Conservation (phyloP, 2,888 invertebrate species). For the Tethea ocularis region DNA sequence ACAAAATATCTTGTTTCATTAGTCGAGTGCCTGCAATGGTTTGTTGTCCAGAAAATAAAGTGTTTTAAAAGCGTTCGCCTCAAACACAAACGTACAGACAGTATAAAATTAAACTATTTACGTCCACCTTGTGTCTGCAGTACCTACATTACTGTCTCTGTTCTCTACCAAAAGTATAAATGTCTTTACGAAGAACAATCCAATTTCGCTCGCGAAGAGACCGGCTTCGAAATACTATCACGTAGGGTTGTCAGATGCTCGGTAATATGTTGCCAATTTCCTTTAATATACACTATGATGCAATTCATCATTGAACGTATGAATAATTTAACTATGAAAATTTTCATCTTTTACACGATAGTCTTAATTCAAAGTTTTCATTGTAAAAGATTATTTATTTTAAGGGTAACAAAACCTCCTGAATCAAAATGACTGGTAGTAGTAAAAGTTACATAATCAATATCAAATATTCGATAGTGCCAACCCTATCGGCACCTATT, state of each 20-base stretch:
- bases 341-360: too few species aligned
- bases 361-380: too few species aligned
- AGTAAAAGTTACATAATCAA: too few species aligned
- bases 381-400: neutral
- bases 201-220: conserved; percentile 34
- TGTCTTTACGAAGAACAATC: conserved; percentile 36
- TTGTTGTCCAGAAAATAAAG: neutral
- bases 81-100: neutral
- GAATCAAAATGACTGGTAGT: too few species aligned
- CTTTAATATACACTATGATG: neutral
- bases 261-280: neutral
- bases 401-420: neutral
- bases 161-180: conserved; percentile 23
- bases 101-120: conserved; percentile 22
- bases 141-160: conserved; percentile 16
- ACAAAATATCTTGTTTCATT: neutral
- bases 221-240: conserved; percentile 8
- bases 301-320: neutral
- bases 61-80: conserved; percentile 3
- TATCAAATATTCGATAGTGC: neutral
- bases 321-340: neutral
- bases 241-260: conserved; percentile 8
- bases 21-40: neutral
- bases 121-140: conserved; percentile 19
- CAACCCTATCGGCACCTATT: conserved; percentile 15